Percentiles rank a stretch among this genome's conserved stretches.
phyloP scores from a whole-genome alignment of 2,888 invertebrate genomes.

The Limnephilus marmoratus region DNA sequence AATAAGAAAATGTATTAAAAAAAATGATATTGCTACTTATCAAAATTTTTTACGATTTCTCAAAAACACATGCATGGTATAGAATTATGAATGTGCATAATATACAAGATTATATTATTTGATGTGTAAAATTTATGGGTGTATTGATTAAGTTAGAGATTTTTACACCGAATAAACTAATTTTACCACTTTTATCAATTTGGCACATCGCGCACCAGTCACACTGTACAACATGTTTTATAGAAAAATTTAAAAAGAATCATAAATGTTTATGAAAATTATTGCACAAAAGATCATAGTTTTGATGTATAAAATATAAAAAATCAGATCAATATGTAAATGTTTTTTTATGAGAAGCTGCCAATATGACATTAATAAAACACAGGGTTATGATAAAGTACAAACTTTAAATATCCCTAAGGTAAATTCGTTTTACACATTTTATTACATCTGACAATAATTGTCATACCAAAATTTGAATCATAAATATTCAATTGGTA shows the following conservation, averaged over 20 bases:
- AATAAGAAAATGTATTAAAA: not conserved
- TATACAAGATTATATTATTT: not conserved
- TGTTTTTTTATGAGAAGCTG: not conserved
- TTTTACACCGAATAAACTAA: not conserved
- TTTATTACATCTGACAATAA: not conserved
- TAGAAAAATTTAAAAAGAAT: not conserved
- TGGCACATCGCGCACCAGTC: not conserved
- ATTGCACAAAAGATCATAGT: not conserved
- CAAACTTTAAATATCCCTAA: not conserved
- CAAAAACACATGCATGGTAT: not conserved
- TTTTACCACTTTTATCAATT: not conserved
- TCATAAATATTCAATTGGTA: not conserved
- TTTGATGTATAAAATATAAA: not conserved
- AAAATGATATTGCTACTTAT: not conserved
- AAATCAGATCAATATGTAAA: not conserved
- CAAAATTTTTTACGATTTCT: not conserved
- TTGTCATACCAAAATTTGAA: not conserved
- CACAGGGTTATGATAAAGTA: not conserved
- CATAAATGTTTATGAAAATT: not conserved
- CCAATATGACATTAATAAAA: not conserved
- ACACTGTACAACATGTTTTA: not conserved
- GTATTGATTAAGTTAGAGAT: not conserved
- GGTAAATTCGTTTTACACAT: not conserved
- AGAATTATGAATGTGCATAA: not conserved
- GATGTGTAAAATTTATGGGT: not conserved